Evolutionary conservation across 2,113 vertebrate genomes (phyloP).

Genomic region (Axis porcinus): DNA sequence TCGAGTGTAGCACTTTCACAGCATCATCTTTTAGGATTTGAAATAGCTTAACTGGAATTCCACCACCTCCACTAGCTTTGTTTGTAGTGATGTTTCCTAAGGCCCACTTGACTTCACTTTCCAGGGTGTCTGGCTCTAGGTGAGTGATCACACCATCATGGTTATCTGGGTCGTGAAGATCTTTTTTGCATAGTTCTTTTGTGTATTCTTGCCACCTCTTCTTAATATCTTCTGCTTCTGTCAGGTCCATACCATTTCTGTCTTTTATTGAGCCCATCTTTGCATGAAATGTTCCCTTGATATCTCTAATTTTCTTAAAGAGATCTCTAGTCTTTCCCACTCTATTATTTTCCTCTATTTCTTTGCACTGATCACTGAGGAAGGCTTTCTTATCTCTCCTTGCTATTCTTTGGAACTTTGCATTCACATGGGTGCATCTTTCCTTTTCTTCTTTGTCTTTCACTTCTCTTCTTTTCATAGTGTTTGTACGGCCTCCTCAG

Average conservation of each 20-base stretch:
- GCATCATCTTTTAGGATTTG: background rate
- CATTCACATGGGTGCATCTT: background rate
- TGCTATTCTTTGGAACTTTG: background rate
- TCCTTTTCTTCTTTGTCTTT: background rate
- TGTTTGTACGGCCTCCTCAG: background rate
- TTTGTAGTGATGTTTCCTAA: background rate
- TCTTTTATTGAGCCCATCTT: background rate
- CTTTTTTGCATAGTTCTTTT: background rate
- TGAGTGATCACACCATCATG: background rate
- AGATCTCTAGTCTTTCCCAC: background rate
- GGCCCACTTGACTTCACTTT: background rate
- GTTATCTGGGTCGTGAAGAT: background rate
- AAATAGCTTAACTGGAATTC: background rate
- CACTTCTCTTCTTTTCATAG: background rate
- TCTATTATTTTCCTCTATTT: background rate
- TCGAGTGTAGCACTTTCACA: background rate
- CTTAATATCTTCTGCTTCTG: background rate
- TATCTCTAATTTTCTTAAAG: background rate
- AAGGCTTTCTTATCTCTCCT: background rate
- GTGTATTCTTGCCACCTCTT: background rate
- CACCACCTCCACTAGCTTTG: background rate
- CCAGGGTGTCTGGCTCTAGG: background rate
- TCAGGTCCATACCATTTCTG: background rate
- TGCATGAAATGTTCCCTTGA: background rate
- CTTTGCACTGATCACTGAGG: background rate